Conservation (phyloP, 2,113 vertebrate species). For the Aegotheles bennettii region DNA sequence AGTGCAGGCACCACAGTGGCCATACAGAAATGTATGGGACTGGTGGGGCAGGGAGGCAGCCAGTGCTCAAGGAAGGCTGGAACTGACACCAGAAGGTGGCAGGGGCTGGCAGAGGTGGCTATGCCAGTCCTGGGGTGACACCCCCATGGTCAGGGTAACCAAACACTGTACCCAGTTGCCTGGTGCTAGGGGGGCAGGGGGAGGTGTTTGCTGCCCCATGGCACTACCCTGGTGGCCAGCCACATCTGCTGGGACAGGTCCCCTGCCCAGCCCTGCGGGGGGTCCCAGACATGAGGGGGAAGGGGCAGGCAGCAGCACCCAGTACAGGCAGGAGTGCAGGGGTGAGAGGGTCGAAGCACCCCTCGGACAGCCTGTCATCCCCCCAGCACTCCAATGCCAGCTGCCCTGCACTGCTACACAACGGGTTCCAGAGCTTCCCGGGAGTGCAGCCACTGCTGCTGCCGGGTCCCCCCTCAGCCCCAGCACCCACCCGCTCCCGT, state of each 20-base stretch:
- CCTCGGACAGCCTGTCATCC: fast-evolving
- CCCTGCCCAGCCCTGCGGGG: not conserved
- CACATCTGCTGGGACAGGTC: fast-evolving
- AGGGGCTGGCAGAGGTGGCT: not conserved
- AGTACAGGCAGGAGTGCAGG: not conserved
- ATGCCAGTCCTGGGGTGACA: not conserved
- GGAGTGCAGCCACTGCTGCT: fast-evolving
- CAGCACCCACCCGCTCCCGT: not conserved
- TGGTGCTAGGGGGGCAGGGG: no score
- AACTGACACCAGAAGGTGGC: not conserved
- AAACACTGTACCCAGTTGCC: not conserved
- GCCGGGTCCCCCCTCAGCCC: not conserved
- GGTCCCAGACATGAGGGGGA: not conserved
- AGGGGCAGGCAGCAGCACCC: not conserved
- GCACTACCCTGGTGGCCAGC: not conserved
- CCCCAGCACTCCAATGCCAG: not conserved
- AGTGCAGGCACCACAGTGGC: not conserved
- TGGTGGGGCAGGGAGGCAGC: not conserved
- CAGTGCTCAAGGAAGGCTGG: not conserved
- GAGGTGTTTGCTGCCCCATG: not conserved
- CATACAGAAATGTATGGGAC: not conserved
- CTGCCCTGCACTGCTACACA: not conserved
- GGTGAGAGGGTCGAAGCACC: not conserved
- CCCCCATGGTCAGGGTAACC: not conserved
- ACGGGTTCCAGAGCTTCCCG: not conserved